Evolutionary conservation across 1,140 invertebrate species (phyloP).

Genomic region (Maconellicoccus hirsutus): DNA sequence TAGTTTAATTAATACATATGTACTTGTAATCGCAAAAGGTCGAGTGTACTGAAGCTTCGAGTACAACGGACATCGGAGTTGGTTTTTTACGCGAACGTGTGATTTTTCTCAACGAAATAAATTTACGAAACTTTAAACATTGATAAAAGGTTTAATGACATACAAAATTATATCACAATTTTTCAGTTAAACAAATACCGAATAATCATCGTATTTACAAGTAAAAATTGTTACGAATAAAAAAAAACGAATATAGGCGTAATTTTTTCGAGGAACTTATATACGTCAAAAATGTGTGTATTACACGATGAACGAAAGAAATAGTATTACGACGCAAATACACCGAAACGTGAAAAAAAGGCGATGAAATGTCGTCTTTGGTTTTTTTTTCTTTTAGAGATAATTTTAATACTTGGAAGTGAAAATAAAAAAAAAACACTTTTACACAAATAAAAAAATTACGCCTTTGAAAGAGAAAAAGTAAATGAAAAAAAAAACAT

Average conservation of each 20-base stretch:
- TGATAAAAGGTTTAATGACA: constrained; percentile 19
- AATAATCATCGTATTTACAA: constrained; percentile 19
- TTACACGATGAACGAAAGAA: not conserved
- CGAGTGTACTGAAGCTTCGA: no score
- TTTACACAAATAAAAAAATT: not conserved
- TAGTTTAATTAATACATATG: no score
- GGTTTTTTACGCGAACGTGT: no score
- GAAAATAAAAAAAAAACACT: not conserved
- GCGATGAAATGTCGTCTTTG: not conserved
- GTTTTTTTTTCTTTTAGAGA: not conserved
- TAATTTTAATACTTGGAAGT: no score
- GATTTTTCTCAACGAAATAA: not conserved
- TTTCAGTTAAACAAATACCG: constrained; percentile 13
- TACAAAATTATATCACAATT: constrained; percentile 22
- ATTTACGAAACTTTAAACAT: constrained; percentile 4
- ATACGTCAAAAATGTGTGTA: not conserved
- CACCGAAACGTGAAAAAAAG: not conserved
- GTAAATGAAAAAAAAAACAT: not conserved
- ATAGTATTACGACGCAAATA: not conserved
- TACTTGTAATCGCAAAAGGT: no score
- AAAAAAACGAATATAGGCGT: not conserved
- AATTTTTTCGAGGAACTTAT: constrained; percentile 12
- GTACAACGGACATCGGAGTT: no score
- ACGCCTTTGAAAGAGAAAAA: not conserved
- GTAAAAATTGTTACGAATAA: not conserved